A percentile compares a stretch with the other conserved stretches of the same genome.
phyloP scores from a whole-genome alignment of 2,888 invertebrate genomes.

The Teinopalpus imperialis region DNA sequence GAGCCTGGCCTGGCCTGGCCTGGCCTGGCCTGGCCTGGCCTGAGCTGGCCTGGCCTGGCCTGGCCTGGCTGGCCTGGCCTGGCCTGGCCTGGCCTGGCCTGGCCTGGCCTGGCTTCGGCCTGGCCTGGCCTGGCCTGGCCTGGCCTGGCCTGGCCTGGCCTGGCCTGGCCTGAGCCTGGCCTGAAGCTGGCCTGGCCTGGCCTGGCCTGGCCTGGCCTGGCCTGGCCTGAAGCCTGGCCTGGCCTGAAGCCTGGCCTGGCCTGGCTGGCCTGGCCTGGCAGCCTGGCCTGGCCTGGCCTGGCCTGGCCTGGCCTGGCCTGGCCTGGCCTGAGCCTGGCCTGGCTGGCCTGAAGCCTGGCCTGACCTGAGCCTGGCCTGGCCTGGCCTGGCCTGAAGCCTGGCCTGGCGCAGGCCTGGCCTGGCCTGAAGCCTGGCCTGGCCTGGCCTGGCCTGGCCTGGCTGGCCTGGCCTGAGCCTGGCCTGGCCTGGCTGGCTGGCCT shows the following conservation, averaged over 20 bases:
- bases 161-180: slow-evolving; percentile 22
- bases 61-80: too few relatives aligned
- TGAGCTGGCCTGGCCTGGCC: slow-evolving; percentile 23
- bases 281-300: slow-evolving; percentile 27
- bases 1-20: slow-evolving; percentile 25
- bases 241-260: too few relatives aligned
- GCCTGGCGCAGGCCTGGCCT: too few relatives aligned
- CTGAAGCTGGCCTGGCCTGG: slow-evolving; percentile 20
- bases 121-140: slow-evolving; percentile 25
- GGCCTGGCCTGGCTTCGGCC: slow-evolving; percentile 20
- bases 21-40: slow-evolving; percentile 16
- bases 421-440: too few relatives aligned
- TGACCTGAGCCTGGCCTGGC: slow-evolving; percentile 23
- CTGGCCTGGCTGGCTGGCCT: too few relatives aligned
- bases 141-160: slow-evolving; percentile 23
- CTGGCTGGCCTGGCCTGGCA: too few relatives aligned
- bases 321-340: slow-evolving; percentile 22
- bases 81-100: slow-evolving; percentile 15
- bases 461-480: too few relatives aligned
- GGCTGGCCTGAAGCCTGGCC: too few relatives aligned
- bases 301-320: slow-evolving; percentile 26
- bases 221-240: too few relatives aligned
- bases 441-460: too few relatives aligned
- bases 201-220: slow-evolving; percentile 7
- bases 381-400: too few relatives aligned